A percentile compares a stretch with the other conserved stretches of the same genome.
Conservation (phyloP, 2,888 invertebrate species). For the Hylaea fasciaria region DNA sequence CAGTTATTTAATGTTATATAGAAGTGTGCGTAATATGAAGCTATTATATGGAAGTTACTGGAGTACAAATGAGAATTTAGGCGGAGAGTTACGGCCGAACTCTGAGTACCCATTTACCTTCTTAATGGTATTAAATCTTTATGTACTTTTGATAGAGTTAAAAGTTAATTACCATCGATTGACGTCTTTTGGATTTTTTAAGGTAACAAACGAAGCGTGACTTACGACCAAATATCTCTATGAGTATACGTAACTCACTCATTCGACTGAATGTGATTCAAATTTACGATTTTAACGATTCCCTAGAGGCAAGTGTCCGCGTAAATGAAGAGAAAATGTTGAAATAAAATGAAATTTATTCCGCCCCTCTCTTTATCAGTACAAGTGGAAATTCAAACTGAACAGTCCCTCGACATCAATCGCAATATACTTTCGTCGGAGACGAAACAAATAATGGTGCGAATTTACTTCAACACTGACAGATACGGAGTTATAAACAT, state of each 20-base stretch:
- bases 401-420: constrained; percentile 32
- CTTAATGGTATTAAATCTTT: too few species aligned
- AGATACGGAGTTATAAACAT: constrained; percentile 22
- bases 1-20: constrained; percentile 49
- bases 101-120: too few species aligned
- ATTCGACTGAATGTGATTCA: constrained; percentile 3
- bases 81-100: constrained; percentile 27
- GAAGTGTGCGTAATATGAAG: constrained; percentile 52
- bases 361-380: constrained; percentile 22
- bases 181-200: too few species aligned
- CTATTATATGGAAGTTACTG: constrained; percentile 42
- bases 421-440: constrained; percentile 22
- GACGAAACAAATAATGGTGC: constrained; percentile 25
- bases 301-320: constrained; percentile 22
- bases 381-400: constrained; percentile 33
- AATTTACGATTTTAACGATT: constrained; percentile 17
- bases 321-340: constrained; percentile 22
- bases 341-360: constrained; percentile 26
- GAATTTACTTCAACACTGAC: constrained; percentile 18
- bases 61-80: constrained; percentile 46
- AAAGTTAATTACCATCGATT: too few species aligned
- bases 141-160: too few species aligned
- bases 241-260: constrained; percentile 2
- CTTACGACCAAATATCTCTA: background rate
- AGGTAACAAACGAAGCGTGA: too few species aligned